Evolutionary conservation across 2,888 invertebrate species (phyloP).

Genomic region (Caenorhabditis panamensis): DNA sequence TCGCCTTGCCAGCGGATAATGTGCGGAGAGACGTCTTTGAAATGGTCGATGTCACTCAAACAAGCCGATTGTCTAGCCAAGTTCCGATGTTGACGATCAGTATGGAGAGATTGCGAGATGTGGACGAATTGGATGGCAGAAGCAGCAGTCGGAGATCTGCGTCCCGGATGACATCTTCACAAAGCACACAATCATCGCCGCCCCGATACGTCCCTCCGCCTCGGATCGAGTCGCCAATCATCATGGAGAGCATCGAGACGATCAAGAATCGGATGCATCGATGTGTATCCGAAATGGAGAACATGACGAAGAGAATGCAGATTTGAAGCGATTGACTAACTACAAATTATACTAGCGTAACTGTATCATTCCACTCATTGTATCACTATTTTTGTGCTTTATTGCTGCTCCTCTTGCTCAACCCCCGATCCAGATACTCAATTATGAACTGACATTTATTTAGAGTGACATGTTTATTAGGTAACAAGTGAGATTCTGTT

Average conservation of each 20-base stretch:
- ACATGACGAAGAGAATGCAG: conserved; percentile 30
- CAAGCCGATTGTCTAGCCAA: conserved; percentile 23
- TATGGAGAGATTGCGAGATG: conserved; percentile 18
- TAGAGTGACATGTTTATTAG: not conserved
- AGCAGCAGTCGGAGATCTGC: not conserved
- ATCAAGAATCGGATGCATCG: conserved; percentile 37
- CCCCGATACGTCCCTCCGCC: not conserved
- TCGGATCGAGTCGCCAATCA: conserved; percentile 33
- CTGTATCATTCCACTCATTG: conserved; percentile 6
- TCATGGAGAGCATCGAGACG: conserved; percentile 46
- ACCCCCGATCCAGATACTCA: not conserved
- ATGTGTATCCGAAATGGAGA: conserved; percentile 43
- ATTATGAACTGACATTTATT: not conserved
- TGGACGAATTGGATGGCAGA: conserved; percentile 21
- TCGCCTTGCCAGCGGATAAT: conserved; percentile 51
- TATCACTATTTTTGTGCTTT: not conserved
- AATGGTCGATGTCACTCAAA: conserved; percentile 58
- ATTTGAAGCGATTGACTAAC: conserved; percentile 9
- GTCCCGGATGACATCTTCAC: not conserved
- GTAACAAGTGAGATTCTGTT: not conserved
- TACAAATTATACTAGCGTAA: no score
- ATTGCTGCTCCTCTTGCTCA: not conserved
- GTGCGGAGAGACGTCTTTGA: conserved; percentile 47
- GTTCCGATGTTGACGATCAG: conserved; percentile 58
- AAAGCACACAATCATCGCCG: conserved; percentile 19